These are phyloP conservation scores for Columbina picui DNA, from an alignment of 2,113 vertebrate species.

Conservation along the genomic window DNA sequence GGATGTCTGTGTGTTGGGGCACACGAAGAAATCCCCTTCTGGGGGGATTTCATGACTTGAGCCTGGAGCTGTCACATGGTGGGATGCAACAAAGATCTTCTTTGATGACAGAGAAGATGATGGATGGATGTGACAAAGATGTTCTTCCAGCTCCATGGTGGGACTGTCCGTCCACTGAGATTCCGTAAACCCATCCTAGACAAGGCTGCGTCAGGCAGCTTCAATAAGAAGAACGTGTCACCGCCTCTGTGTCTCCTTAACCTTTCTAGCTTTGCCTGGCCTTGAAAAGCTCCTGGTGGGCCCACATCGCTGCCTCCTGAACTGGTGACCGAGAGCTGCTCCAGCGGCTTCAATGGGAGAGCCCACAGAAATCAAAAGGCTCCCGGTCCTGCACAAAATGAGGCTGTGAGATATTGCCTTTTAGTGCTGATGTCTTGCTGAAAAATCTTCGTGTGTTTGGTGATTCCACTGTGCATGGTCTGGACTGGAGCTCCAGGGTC, in stretches of 20 bases:
- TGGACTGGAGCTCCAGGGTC: not conserved
- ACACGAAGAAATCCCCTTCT: rapidly evolving
- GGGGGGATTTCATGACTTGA: not conserved
- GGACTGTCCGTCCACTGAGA: not conserved
- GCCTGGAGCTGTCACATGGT: not conserved
- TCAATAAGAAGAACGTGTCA: not conserved
- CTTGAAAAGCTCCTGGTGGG: not conserved
- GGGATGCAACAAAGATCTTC: not conserved
- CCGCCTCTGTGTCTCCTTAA: not conserved
- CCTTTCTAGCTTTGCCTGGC: not conserved
- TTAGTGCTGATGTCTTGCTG: not conserved
- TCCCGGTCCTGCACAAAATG: not conserved
- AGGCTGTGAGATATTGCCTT: rapidly evolving
- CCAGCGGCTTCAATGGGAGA: not conserved
- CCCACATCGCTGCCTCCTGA: not conserved
- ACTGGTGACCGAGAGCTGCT: not conserved
- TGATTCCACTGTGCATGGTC: not conserved
- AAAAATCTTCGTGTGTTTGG: rapidly evolving
- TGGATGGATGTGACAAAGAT: not conserved
- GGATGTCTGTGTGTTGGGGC: not conserved
- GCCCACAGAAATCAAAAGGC: not conserved
- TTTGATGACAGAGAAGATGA: too few species aligned
- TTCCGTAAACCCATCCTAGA: not conserved
- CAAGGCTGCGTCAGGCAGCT: not conserved
- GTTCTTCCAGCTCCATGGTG: not conserved